Conservation (phyloP, 2,113 vertebrate genomes). For the Sinocyclocheilus anophthalmus region DNA sequence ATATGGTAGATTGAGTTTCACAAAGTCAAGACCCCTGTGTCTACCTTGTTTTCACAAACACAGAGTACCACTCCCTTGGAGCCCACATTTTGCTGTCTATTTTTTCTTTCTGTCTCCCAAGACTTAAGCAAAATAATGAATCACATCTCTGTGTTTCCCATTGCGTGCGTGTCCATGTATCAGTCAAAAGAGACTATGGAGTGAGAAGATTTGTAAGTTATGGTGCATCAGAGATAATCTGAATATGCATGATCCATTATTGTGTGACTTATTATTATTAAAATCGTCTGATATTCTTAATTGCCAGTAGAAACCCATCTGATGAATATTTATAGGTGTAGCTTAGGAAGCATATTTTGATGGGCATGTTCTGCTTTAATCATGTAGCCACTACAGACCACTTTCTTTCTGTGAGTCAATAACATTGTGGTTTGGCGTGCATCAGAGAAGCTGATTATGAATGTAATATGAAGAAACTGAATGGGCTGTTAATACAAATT, state of each 20-base stretch:
- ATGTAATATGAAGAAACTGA: neutral
- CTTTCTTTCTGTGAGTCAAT: neutral
- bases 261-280: neutral
- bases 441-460: neutral
- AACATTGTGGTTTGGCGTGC: neutral
- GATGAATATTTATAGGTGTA: neutral
- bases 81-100: slow-evolving; percentile 51
- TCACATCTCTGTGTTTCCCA: slow-evolving; percentile 54
- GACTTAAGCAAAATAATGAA: slow-evolving; percentile 62
- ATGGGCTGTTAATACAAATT: neutral
- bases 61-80: slow-evolving; percentile 52
- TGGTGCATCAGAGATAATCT: neutral
- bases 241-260: neutral
- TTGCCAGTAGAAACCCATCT: neutral
- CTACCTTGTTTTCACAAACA: slow-evolving; percentile 56
- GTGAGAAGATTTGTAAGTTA: neutral
- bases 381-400: neutral
- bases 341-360: neutral
- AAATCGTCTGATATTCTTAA: neutral
- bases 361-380: neutral
- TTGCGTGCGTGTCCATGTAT: slow-evolving; percentile 40
- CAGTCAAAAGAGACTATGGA: neutral
- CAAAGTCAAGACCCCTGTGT: slow-evolving; percentile 24
- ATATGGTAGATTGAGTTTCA: slow-evolving; percentile 54
- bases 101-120: slow-evolving; percentile 58